Evolutionary conservation across 2,113 vertebrate species (phyloP).

Genomic region (Rhinogobius similis): DNA sequence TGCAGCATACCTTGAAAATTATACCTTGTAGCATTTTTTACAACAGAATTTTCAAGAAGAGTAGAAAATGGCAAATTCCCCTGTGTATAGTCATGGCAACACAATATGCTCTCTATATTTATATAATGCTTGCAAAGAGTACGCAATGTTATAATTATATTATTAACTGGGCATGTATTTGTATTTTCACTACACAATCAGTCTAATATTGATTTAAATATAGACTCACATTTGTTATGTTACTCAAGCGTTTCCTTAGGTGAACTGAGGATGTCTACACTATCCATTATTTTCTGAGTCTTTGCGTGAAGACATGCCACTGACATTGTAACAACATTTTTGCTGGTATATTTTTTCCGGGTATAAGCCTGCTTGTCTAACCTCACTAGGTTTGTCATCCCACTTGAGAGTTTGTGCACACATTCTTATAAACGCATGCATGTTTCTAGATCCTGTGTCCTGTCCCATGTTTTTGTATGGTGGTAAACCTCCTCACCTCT

Average conservation of each 20-base stretch:
- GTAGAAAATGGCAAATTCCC: background rate
- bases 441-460: constrained; percentile 6
- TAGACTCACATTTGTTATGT: background rate
- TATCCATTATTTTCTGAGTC: no score
- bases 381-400: constrained; percentile 18
- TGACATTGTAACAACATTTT: constrained; percentile 1
- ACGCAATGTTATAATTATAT: no score
- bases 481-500: constrained; percentile 55
- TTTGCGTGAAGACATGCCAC: constrained; percentile 8
- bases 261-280: background rate
- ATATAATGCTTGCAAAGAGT: background rate
- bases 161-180: no score
- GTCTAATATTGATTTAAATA: no score
- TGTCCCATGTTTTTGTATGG: constrained; percentile 21
- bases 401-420: constrained; percentile 34
- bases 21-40: background rate
- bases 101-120: no score
- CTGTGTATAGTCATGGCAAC: no score
- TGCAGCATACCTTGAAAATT: constrained; percentile 5
- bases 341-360: constrained; percentile 32
- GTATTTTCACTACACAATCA: no score
- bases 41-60: background rate
- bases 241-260: background rate
- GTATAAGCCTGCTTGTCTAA: constrained; percentile 30
- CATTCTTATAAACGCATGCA: constrained; percentile 19